Evolutionary conservation across 2,888 invertebrate species (phyloP), one percentile per base, ranked within the genome.

Genomic region (Eustalomyia histrio): DNA sequence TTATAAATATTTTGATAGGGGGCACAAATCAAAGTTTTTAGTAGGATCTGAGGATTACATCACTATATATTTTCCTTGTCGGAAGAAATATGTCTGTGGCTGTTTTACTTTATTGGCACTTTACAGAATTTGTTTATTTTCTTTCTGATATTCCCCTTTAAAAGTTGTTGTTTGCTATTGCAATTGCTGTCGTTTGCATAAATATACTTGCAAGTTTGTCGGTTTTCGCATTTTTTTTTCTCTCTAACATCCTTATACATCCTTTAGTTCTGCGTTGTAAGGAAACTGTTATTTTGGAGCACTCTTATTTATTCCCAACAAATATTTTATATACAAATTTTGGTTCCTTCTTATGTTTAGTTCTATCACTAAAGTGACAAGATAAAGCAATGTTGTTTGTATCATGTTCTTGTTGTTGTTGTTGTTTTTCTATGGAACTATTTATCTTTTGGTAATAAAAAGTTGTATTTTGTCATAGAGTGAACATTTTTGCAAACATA

Each of bases 81-180:
- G n/a, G 65, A 55, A 55, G 43, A 24, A 21, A 35, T n/a, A 1
- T 17, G 21, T 18, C 50, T 52, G 60, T 33, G 10, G 14, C 4
- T 52, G 29, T 14, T 18, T 16, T 50, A 16, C 64, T 64, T 64
- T 64, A 64, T 64, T 64, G 50, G 50, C 64, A 64, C 52, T 50
- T 16, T 39, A 16, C 39, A 39, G 1, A 39, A 3, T 43, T 57
- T 8, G n/a, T n/a, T n/a, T n/a, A n/a, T 17, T 29, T 17, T 60
- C 12, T 21, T 9, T 60, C 17, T 33, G n/a, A 35, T 35, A 39
- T 39, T 12, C 12, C 39, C 12, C 12, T 17, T 35, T 39, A 9
- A 43, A 18, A 35, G 39, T 35, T 29, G 29, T 29, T 29, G 7
- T 29, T 29, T 29, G 4, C 29, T 35, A 9, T 16, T n/a, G 58